Evolutionary conservation across 2,113 vertebrate genomes (phyloP).

Genomic region (Uria lomvia): DNA sequence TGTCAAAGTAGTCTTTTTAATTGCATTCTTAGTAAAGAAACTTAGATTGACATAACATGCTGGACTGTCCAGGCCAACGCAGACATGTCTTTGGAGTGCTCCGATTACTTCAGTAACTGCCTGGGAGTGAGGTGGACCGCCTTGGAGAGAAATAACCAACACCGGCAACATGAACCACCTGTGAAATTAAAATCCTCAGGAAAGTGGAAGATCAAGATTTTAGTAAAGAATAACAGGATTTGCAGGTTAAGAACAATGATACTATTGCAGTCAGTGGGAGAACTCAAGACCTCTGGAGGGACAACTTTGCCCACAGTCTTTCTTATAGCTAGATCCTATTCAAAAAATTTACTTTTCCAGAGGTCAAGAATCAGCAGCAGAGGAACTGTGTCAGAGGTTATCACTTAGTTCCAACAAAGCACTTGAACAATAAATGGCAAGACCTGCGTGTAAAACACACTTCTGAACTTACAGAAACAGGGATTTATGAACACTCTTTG

Average conservation of each 20-base stretch:
- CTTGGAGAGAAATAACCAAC: not conserved
- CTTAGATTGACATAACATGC: not conserved
- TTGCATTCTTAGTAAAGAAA: not conserved
- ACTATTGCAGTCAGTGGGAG: not conserved
- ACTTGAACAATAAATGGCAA: not conserved
- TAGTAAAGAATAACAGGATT: not conserved
- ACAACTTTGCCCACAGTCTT: not conserved
- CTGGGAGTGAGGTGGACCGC: not conserved
- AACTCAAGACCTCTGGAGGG: not conserved
- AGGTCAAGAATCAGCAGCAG: not conserved
- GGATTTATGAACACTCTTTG: not conserved
- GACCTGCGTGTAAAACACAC: not conserved
- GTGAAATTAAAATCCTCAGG: not conserved
- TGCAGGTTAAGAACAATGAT: not conserved
- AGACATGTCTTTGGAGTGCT: fast-evolving
- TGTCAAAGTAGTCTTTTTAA: not conserved
- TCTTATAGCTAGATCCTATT: not conserved
- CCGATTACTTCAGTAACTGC: not conserved
- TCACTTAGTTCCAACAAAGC: not conserved
- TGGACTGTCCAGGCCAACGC: fast-evolving
- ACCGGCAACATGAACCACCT: not conserved
- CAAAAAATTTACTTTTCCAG: not conserved
- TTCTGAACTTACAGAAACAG: not conserved
- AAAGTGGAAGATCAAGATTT: not conserved
- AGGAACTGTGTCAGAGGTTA: not conserved